A percentile compares a stretch with the other conserved stretches of the same genome.
These are phyloP conservation scores for Ranitomeya variabilis DNA, from an alignment of 2,113 vertebrate species.

Conservation along the genomic window DNA sequence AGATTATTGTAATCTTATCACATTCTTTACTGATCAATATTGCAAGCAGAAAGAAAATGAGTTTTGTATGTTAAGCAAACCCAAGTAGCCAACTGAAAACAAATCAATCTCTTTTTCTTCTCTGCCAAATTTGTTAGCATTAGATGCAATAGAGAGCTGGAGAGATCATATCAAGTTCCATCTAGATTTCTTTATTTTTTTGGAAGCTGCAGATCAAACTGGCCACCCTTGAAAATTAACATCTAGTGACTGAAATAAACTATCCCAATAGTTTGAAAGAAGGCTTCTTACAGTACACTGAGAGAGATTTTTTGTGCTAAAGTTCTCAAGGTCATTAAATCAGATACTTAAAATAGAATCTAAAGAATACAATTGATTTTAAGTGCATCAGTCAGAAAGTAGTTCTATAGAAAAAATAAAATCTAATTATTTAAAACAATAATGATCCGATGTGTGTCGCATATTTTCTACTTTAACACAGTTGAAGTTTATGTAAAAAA, in stretches of 20 bases:
- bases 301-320: neutral
- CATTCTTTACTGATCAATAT: constrained; percentile 59
- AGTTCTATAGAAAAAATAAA: neutral
- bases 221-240: constrained; percentile 28
- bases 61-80: constrained; percentile 60
- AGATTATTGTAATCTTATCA: constrained; percentile 59
- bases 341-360: neutral
- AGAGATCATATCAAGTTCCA: constrained; percentile 54
- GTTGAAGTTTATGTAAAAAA: no score
- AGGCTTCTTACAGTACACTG: neutral
- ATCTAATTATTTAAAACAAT: no score
- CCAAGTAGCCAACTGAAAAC: constrained; percentile 48
- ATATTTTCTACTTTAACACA: no score
- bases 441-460: no score
- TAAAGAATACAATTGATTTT: neutral
- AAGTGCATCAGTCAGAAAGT: neutral
- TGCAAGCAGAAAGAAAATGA: constrained; percentile 58
- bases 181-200: constrained; percentile 44
- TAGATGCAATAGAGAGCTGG: constrained; percentile 44
- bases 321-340: constrained; percentile 24
- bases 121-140: constrained; percentile 52
- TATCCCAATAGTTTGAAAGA: constrained; percentile 9
- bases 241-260: constrained; percentile 30
- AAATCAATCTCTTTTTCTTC: constrained; percentile 56
- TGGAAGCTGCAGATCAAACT: constrained; percentile 45